Base-by-base conservation (phyloP, 2,113 vertebrate genomes). In the Phylloscopus whistleri region DNA sequence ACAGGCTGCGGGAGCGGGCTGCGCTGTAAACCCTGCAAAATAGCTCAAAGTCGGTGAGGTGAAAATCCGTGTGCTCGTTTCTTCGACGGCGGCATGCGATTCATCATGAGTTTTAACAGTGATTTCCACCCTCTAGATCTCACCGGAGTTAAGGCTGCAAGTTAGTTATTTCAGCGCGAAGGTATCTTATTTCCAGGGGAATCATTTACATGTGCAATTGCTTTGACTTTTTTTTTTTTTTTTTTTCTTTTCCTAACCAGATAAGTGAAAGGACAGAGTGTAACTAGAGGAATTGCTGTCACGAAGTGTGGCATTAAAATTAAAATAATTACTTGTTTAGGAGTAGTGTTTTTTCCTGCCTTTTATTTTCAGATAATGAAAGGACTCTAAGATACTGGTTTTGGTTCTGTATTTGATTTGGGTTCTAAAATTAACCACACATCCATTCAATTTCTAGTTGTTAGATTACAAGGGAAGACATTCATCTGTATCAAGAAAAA, bases 301-400 rank as follows among this genome's bases (percentile, higher is more conserved):
- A 62, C 17, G 18, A 85, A 96, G 76, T 79, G 69, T 95, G 70
- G 66, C 84, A 78, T 96, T 94, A 93, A 93, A 95, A 94, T 95
- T 41, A 92, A 97, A 97, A 81, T 91, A 93, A 93, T 96, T 66
- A 72, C 60, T 94, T 96, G 35, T 64, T 94, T 89, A 78, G 63
- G 77, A 51, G n/a, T 48, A 55, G 59, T 84, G 24, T 1, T 59
- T 91, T 92, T 80, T 67, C n/a, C 69, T 87, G 69, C 59, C 44
- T 74, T 92, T 93, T 94, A 86, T 87, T 97, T 97, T 77, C 56
- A 66, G 37, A 88, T 94, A 93, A 92, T 74, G 43, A 97, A 96
- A 97, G 87, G 48, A 76, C 68, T 66, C 30, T 44, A 53, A 64
- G 41, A 88, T 87, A 33, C 49, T 49, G 51, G 33, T 44, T 85